Base-by-base conservation (phyloP, 1,140 invertebrate species). In the Aphis craccivora region DNA sequence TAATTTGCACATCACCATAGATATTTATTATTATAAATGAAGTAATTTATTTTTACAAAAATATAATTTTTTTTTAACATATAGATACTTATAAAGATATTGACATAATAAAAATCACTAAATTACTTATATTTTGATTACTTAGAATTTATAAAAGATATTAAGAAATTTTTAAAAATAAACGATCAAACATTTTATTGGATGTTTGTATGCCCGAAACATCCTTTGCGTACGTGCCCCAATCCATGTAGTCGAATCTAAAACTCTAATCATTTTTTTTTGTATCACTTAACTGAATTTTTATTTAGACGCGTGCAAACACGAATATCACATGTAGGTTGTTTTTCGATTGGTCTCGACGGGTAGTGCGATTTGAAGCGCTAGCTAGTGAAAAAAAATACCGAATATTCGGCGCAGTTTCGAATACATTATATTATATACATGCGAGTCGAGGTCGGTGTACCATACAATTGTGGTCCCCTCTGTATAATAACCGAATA, bases 341-440 rank as follows among this genome's bases (percentile, higher is more conserved):
- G 48, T 88, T 88, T 88, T 37, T n/a, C 48, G 87, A 88, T 88
- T 51, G 48, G 87, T 53, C 48, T 35, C 45, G 48, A 88, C 48
- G 48, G n/a, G 45, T n/a, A 48, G n/a, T 37, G n/a, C 86, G 30
- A 86, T 86, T 67, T 11, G 84, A 86, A 86, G 84, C 48, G 87
- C 35, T 88, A 53, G 48, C 23, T 20, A 8, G 9, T 53, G n/a
- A 51, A 88, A 87, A 86, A 86, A 45, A 45, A 86, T 18, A 45
- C 0, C 4, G 14, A 45, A 86, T 40, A 84, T 84, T 25, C 22
- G 9, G 20, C 81, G 20, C 22, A 83, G 35, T 83, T 40, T 40
- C 83, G 40, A 84, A 37, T 40, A 25, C 25, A 84, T 37, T 37
- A 83, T 83, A 20, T 83, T 37, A 76, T 76, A 8, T 83, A 37